Conservation (phyloP, 2,888 invertebrate species). For the Adineta ricciae region DNA sequence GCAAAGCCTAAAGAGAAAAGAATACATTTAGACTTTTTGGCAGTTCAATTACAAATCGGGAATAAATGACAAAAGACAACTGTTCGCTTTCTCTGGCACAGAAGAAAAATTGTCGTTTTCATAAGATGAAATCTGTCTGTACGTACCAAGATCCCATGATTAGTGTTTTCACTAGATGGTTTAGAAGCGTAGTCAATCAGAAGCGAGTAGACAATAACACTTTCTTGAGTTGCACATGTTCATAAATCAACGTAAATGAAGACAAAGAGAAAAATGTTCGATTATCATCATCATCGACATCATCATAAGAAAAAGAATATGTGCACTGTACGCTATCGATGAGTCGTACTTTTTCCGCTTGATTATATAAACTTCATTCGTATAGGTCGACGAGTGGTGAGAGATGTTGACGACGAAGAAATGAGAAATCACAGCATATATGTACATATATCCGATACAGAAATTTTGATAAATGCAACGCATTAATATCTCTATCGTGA, state of each 20-base stretch:
- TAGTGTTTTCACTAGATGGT: background rate
- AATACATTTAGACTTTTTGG: background rate
- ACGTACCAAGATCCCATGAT: constrained; percentile 17
- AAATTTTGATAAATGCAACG: background rate
- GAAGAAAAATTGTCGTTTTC: no score
- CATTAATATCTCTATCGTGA: background rate
- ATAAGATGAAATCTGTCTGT: no score
- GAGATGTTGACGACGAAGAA: background rate
- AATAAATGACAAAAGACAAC: background rate
- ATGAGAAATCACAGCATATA: background rate
- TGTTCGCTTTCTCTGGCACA: background rate
- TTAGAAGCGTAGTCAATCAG: background rate
- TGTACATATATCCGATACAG: background rate
- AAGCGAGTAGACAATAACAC: background rate
- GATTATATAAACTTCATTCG: background rate
- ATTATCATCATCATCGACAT: background rate
- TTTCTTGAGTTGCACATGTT: background rate
- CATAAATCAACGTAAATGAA: background rate
- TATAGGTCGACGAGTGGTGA: background rate
- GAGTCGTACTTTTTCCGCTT: background rate
- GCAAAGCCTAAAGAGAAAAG: background rate
- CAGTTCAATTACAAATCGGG: background rate
- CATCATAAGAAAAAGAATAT: background rate
- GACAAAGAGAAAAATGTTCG: background rate
- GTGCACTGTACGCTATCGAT: background rate